Conservation (phyloP, 1,140 invertebrate species). For the Drosophila melanica region DNA sequence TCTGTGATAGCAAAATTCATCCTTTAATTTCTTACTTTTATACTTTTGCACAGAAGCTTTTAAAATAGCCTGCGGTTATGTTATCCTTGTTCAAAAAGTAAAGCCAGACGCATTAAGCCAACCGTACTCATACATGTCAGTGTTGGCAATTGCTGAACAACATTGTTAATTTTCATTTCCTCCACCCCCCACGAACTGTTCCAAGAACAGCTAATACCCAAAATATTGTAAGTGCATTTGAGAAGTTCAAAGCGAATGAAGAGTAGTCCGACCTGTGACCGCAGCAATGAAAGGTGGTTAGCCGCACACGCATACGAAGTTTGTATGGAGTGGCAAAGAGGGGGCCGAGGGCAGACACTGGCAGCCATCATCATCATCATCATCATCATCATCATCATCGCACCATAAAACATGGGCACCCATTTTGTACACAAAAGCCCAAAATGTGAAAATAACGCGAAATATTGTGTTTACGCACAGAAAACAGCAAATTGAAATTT, state of each 20-base stretch:
- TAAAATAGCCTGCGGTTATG: no score
- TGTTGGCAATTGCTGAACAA: neutral
- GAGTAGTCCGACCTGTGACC: slow-evolving; percentile 42
- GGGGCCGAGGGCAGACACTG: neutral
- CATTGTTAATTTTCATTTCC: neutral
- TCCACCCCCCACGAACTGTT: slow-evolving; percentile 8
- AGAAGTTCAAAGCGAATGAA: slow-evolving; percentile 20
- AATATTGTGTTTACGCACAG: slow-evolving; percentile 44
- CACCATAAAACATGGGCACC: slow-evolving; percentile 41
- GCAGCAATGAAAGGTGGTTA: slow-evolving; percentile 64
- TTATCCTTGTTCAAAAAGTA: no score
- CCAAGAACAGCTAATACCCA: slow-evolving; percentile 13
- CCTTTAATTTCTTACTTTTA: neutral
- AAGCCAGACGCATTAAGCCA: neutral
- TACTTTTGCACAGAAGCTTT: no score
- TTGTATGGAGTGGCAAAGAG: neutral
- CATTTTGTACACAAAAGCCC: slow-evolving; percentile 1
- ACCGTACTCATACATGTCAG: neutral
- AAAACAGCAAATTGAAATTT: slow-evolving; percentile 55
- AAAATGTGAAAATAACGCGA: slow-evolving; percentile 43
- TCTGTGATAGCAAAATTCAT: neutral
- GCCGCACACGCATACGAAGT: slow-evolving; percentile 39
- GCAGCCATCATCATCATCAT: neutral
- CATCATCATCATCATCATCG: slow-evolving; percentile 20
- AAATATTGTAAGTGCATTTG: slow-evolving; percentile 20